Evolutionary conservation across 2,888 invertebrate genomes (phyloP).

Genomic region (Ernsta delagoae): DNA sequence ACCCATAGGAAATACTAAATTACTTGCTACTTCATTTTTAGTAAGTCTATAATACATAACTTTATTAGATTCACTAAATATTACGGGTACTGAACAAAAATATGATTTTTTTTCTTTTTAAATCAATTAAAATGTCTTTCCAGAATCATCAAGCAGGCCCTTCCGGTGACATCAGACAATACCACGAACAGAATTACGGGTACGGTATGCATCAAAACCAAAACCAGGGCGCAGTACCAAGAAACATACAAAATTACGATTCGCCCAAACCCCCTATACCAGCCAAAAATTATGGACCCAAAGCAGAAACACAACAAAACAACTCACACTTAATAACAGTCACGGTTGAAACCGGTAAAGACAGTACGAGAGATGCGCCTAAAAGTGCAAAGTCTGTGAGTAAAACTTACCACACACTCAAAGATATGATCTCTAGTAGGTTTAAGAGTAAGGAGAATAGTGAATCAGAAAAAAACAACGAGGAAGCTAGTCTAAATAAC

Average conservation of each 20-base stretch:
- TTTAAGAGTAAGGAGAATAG: slow-evolving; percentile 87
- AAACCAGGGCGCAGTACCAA: slow-evolving; percentile 65
- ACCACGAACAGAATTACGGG: slow-evolving; percentile 82
- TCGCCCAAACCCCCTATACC: slow-evolving; percentile 78
- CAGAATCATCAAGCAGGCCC: slow-evolving; percentile 83
- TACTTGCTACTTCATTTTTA: too few species aligned
- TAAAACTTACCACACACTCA: slow-evolving; percentile 92
- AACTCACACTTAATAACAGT: slow-evolving; percentile 83
- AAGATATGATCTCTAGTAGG: slow-evolving; percentile 92
- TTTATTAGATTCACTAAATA: too few species aligned
- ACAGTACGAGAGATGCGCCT: slow-evolving; percentile 82
- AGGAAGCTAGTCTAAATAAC: slow-evolving; percentile 85
- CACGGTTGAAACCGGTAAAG: slow-evolving; percentile 86
- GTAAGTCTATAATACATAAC: too few species aligned
- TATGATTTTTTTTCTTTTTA: too few species aligned
- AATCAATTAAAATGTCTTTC: slow-evolving; percentile 5
- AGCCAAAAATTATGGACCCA: slow-evolving; percentile 74
- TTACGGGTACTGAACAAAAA: too few species aligned
- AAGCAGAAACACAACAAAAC: slow-evolving; percentile 70
- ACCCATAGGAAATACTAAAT: too few species aligned
- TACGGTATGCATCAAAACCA: slow-evolving; percentile 75
- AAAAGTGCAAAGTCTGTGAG: slow-evolving; percentile 88
- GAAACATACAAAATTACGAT: slow-evolving; percentile 75
- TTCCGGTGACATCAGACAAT: slow-evolving; percentile 79
- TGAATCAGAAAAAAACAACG: slow-evolving; percentile 81